Base-by-base conservation (phyloP, 2,888 invertebrate genomes). In the Polyommatus iphigenia region DNA sequence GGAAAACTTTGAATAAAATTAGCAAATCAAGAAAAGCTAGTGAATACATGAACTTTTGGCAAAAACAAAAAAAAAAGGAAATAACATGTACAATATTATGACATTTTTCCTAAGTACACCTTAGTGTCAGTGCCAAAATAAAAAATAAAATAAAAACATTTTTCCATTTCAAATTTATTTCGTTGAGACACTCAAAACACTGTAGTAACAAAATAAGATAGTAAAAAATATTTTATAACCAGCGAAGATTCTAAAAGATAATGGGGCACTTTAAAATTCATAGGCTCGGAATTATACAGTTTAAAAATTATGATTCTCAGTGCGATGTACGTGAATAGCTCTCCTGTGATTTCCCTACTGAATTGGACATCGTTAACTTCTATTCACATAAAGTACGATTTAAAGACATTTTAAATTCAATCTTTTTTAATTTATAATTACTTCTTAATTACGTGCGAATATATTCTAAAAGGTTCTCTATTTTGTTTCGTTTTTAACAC, bases 361-460 rank as follows among this genome's bases (percentile, higher is more conserved):
- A 88, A 88, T 90, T 83, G 87, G 87, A 87, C 88, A 83, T 91
- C 91, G 90, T 91, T 91, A 91, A 84, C 86, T 83, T 84, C 88
- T 85, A 90, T 92, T 91, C 92, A 91, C 84, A 84, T 83, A 83
- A 87, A 88, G 86, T 86, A 85, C 83, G 82, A 85, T 62, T 62
- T 62, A 83, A 83, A 20, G 59, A 78, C 59, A 73, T 72, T 73
- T 46, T 59, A 24, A 24, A 71, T 71, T 18, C 50, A 24, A 77
- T 67, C 32, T 67, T 36, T 77, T 71, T 54, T 79, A 80, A 82
- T 84, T 83, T 80, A 83, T 82, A 79, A 57, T 77, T 78, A 78
- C 78, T 81, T 81, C 79, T 81, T 76, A 77, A 78, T 78, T 79
- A 80, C 78, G 72, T 76, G 83, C 83, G 83, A 24, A 36, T n/a